phyloP scores from a whole-genome alignment of 2,113 vertebrate species.

The Procavia capensis region DNA sequence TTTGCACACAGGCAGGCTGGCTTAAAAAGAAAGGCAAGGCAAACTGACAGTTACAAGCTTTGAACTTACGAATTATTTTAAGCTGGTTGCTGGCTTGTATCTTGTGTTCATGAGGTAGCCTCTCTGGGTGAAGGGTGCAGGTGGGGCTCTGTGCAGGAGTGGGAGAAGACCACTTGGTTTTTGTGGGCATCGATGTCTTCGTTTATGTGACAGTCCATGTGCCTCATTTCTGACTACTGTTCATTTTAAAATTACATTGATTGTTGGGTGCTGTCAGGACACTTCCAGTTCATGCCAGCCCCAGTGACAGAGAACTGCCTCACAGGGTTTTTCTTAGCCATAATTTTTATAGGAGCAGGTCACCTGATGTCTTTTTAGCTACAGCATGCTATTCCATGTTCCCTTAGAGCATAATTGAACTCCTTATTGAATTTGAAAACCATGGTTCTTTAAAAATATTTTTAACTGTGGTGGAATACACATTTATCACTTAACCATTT shows the following conservation, averaged over 20 bases:
- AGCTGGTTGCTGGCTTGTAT: neutral
- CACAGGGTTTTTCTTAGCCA: too few species aligned
- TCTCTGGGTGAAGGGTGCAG: neutral
- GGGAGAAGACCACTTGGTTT: fast-evolving
- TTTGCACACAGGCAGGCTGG: neutral
- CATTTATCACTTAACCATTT: too few species aligned
- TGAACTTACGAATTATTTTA: neutral
- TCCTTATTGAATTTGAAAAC: fast-evolving
- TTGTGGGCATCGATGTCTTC: neutral
- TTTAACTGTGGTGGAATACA: too few species aligned
- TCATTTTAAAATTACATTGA: fast-evolving
- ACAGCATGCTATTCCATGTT: fast-evolving
- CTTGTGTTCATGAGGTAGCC: neutral
- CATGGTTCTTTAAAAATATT: too few species aligned
- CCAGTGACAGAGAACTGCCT: neutral
- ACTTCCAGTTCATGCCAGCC: too few species aligned
- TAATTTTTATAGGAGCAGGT: too few species aligned
- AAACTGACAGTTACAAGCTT: fast-evolving
- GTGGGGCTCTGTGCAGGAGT: fast-evolving
- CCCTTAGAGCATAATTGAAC: fast-evolving
- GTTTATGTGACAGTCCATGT: neutral
- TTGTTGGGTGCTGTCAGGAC: neutral
- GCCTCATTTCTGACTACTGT: fast-evolving
- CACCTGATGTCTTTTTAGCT: fast-evolving
- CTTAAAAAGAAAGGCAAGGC: too few species aligned